phyloP scores from a whole-genome alignment of 1,140 invertebrate genomes.

The Anoplophora glabripennis region DNA sequence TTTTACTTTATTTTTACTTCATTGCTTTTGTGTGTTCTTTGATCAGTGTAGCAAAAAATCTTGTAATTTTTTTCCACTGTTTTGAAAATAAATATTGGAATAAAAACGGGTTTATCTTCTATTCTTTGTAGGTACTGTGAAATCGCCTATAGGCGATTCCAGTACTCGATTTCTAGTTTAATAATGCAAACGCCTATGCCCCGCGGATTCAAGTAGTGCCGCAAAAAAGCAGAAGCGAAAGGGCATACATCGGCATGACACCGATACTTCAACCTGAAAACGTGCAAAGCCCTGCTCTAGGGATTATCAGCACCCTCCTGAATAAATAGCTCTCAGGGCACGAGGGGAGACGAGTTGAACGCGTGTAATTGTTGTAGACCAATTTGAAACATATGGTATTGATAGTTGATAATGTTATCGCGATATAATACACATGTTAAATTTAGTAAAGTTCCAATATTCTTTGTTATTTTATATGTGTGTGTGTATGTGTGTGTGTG shows the following conservation, averaged over 20 bases:
- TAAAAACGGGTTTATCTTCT: too few relatives aligned
- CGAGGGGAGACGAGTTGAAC: not conserved
- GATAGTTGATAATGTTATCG: conserved; percentile 14
- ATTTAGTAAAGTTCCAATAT: conserved; percentile 13
- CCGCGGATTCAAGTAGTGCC: not conserved
- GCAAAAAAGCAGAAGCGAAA: not conserved
- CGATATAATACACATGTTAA: conserved; percentile 16
- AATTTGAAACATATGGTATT: conserved; percentile 12
- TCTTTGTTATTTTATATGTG: not conserved
- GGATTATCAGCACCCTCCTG: too few relatives aligned
- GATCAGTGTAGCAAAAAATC: too few relatives aligned
- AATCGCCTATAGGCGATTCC: too few relatives aligned
- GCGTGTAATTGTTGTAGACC: not conserved
- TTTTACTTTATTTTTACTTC: too few relatives aligned
- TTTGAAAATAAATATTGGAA: too few relatives aligned
- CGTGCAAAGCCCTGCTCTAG: not conserved
- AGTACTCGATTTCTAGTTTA: too few relatives aligned
- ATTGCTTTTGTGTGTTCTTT: too few relatives aligned
- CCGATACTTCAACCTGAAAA: not conserved
- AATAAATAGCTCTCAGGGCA: too few relatives aligned
- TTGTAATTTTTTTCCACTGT: too few relatives aligned
- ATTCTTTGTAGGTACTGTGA: too few relatives aligned
- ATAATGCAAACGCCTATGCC: too few relatives aligned
- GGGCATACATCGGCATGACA: not conserved
- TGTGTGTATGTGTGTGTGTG: not conserved